Conservation (phyloP, 2,797 vertebrate genomes). For the Hippopotamyrus pictus region DNA sequence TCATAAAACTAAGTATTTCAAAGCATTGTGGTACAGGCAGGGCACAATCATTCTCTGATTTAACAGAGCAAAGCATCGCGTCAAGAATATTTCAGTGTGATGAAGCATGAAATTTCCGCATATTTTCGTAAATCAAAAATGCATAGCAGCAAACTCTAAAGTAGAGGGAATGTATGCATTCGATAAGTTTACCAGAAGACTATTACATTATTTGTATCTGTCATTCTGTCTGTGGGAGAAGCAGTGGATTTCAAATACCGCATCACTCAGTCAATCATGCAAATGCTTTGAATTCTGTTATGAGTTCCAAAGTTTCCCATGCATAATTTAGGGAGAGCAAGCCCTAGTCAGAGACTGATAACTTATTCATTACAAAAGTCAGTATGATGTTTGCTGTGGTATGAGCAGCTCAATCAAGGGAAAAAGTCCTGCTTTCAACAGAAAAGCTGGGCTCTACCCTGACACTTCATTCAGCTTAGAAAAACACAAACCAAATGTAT, state of each 20-base stretch:
- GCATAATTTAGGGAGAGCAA: conserved; percentile 4
- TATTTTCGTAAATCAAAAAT: background rate
- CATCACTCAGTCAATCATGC: conserved; percentile 3
- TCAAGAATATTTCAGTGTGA: background rate
- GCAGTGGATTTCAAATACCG: background rate
- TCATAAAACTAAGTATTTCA: background rate
- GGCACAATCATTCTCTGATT: background rate
- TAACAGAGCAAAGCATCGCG: background rate
- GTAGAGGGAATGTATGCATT: conserved; percentile 6
- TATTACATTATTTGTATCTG: conserved; percentile 11
- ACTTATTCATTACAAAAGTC: conserved; percentile 21
- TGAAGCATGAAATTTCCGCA: background rate
- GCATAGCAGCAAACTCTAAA: background rate
- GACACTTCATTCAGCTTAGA: background rate
- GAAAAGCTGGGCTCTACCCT: background rate
- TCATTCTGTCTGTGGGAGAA: conserved; percentile 9
- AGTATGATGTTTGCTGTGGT: background rate
- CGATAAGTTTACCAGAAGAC: background rate
- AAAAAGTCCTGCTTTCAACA: background rate
- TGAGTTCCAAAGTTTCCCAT: conserved; percentile 18
- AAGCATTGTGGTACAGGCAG: background rate
- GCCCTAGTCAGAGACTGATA: conserved; percentile 4
- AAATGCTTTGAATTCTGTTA: conserved; percentile 18
- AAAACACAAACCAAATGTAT: background rate
- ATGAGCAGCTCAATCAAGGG: background rate